Evolutionary conservation across 2,797 vertebrate species (phyloP).

Genomic region (Gobio occitaniae): DNA sequence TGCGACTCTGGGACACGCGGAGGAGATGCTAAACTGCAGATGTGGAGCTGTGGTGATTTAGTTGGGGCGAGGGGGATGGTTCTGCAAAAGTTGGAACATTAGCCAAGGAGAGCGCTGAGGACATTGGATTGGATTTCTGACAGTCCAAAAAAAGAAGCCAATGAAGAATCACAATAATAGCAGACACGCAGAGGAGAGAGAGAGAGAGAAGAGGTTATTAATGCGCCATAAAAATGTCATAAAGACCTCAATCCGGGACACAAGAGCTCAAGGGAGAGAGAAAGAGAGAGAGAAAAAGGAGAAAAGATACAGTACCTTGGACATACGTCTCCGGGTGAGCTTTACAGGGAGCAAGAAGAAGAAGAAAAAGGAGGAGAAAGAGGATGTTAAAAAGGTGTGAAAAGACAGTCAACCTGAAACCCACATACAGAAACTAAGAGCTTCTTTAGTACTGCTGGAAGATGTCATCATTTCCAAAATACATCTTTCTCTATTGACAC

Average conservation of each 20-base stretch:
- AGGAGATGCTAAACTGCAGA: slow-evolving; percentile 38
- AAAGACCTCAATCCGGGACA: slow-evolving; percentile 55
- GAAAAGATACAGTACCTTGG: slow-evolving; percentile 95
- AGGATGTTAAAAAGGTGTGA: slow-evolving; percentile 76
- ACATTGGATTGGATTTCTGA: slow-evolving; percentile 59
- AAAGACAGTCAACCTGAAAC: slow-evolving; percentile 37
- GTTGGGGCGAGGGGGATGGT: slow-evolving; percentile 19
- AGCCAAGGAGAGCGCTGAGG: slow-evolving; percentile 58
- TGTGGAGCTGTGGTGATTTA: slow-evolving; percentile 41
- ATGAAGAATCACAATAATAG: slow-evolving; percentile 56
- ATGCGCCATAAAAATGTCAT: slow-evolving; percentile 55
- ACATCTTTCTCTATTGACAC: background rate
- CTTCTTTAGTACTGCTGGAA: slow-evolving; percentile 1
- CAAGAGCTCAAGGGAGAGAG: slow-evolving; percentile 47
- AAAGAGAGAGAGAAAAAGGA: slow-evolving; percentile 65
- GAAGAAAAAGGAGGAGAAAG: slow-evolving; percentile 62
- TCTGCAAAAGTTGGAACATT: slow-evolving; percentile 53
- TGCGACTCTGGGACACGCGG: background rate
- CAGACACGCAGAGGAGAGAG: slow-evolving; percentile 50
- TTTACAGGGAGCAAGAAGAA: slow-evolving; percentile 65
- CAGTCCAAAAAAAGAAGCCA: slow-evolving; percentile 57
- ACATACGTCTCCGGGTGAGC: slow-evolving; percentile 97
- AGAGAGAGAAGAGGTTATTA: slow-evolving; percentile 54
- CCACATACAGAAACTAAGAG: slow-evolving; percentile 1
- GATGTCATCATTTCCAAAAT: background rate